Percentiles rank a stretch among this genome's conserved stretches.
These are phyloP conservation scores for Drosophila erecta DNA, from an alignment of 1,140 invertebrate genomes.

Conservation along the genomic window DNA sequence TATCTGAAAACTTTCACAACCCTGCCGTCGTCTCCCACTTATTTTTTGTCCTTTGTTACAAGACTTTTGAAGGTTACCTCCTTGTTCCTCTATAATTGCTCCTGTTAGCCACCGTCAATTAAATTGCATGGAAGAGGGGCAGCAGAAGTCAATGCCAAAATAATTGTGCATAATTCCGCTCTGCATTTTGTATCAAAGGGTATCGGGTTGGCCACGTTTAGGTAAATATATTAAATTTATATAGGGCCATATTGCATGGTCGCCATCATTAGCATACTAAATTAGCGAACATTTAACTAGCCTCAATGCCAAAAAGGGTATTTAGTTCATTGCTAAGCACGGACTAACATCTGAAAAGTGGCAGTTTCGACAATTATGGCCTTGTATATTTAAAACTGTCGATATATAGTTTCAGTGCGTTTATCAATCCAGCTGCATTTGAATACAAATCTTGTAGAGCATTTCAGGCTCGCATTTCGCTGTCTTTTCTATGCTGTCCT, in stretches of 20 bases:
- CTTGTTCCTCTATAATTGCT: slow-evolving; percentile 31
- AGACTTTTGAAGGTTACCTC: slow-evolving; percentile 39
- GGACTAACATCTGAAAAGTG: too few relatives aligned
- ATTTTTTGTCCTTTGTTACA: slow-evolving; percentile 28
- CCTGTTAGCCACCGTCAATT: slow-evolving; percentile 28
- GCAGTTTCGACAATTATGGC: too few relatives aligned
- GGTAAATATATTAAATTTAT: slow-evolving; percentile 19
- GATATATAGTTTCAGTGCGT: background rate
- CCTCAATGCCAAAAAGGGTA: background rate
- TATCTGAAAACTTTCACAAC: slow-evolving; percentile 5
- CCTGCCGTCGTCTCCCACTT: background rate
- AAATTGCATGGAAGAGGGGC: slow-evolving; percentile 45
- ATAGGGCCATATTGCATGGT: slow-evolving; percentile 8
- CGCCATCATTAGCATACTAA: slow-evolving; percentile 39
- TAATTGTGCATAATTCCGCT: slow-evolving; percentile 60
- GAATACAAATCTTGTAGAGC: background rate
- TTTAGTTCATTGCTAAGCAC: background rate
- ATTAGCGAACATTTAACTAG: slow-evolving; percentile 5
- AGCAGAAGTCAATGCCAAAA: slow-evolving; percentile 59
- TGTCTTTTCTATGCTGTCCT: background rate
- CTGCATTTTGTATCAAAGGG: slow-evolving; percentile 16
- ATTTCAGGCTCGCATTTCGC: background rate
- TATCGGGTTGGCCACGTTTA: background rate
- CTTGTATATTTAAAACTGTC: too few relatives aligned
- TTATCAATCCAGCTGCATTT: background rate